Evolutionary conservation across 53 echinoderm and acorn worm genomes (phyloP).

Genomic region (Hippasteria phrygiana): DNA sequence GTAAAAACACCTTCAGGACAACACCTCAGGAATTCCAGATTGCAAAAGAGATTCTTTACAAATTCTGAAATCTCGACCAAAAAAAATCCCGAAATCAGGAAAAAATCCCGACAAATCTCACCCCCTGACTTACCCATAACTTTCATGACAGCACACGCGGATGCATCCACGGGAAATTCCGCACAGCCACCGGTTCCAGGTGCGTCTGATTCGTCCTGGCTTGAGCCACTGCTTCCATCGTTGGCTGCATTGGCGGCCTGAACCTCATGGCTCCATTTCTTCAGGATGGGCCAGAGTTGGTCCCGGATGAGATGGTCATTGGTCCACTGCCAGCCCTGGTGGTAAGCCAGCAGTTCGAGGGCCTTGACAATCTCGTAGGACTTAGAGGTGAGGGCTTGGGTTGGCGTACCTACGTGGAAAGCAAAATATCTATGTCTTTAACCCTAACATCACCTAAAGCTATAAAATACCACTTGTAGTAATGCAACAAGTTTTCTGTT

Average conservation of each 20-base stretch:
- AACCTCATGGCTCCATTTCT: conserved; percentile 76
- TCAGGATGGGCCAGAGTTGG: conserved; percentile 81
- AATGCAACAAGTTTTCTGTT: no score
- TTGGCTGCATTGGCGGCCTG: conserved; percentile 16
- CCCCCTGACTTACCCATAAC: conserved; percentile 74
- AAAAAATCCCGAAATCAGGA: no score
- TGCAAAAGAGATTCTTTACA: no score
- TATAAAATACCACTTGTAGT: no score
- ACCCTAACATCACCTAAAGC: no score
- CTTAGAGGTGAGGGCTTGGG: conserved; percentile 34
- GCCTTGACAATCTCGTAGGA: conserved; percentile 77
- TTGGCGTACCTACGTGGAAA: conserved; percentile 62
- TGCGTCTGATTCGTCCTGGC: not conserved
- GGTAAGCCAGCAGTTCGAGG: conserved; percentile 68
- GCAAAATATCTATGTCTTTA: not conserved
- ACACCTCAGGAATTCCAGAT: no score
- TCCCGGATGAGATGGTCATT: conserved; percentile 79
- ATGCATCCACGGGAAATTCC: conserved; percentile 25
- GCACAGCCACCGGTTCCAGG: conserved; percentile 1
- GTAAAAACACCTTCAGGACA: no score
- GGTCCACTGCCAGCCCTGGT: conserved; percentile 86
- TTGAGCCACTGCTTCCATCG: conserved; percentile 8
- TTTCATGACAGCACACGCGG: conserved; percentile 83
- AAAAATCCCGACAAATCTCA: no score
- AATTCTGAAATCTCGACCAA: no score